phyloP scores from a whole-genome alignment of 2,797 vertebrate genomes.

The Amblyraja radiata region DNA sequence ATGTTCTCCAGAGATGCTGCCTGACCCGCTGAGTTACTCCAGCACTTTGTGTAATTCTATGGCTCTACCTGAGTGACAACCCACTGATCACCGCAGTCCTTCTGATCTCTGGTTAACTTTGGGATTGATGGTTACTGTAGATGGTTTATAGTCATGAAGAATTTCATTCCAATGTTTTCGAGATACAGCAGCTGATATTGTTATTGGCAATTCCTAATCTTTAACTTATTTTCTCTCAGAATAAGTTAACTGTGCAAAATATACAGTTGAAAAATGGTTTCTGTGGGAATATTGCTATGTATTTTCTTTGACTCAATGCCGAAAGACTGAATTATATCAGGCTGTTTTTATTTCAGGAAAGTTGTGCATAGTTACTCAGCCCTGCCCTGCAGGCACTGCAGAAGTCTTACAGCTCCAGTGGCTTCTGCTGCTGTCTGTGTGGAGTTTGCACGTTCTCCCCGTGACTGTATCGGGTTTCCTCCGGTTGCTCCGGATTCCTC shows the following conservation, averaged over 20 bases:
- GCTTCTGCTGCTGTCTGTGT: too few relatives aligned
- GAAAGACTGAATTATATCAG: neutral
- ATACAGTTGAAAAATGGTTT: neutral
- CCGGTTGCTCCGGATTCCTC: too few relatives aligned
- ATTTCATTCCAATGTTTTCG: neutral
- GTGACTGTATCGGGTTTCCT: too few relatives aligned
- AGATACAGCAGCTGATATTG: neutral
- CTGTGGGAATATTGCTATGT: neutral
- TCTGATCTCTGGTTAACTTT: neutral
- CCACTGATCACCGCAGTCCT: neutral
- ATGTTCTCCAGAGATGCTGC: too few relatives aligned
- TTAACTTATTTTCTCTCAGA: neutral
- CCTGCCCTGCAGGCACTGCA: too few relatives aligned
- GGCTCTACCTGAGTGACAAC: neutral
- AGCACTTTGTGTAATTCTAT: too few relatives aligned
- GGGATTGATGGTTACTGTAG: neutral
- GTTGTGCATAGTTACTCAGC: neutral
- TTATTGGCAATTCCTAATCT: neutral
- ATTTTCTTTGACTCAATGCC: conserved; percentile 7
- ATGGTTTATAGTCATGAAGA: neutral
- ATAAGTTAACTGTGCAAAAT: neutral
- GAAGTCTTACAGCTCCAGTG: too few relatives aligned
- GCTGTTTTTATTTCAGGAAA: neutral
- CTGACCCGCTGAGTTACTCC: too few relatives aligned
- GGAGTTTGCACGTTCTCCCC: too few relatives aligned